A percentile compares a stretch with the other conserved stretches of the same genome.
Conservation (phyloP, 2,113 vertebrate species). For the Struthio camelus region DNA sequence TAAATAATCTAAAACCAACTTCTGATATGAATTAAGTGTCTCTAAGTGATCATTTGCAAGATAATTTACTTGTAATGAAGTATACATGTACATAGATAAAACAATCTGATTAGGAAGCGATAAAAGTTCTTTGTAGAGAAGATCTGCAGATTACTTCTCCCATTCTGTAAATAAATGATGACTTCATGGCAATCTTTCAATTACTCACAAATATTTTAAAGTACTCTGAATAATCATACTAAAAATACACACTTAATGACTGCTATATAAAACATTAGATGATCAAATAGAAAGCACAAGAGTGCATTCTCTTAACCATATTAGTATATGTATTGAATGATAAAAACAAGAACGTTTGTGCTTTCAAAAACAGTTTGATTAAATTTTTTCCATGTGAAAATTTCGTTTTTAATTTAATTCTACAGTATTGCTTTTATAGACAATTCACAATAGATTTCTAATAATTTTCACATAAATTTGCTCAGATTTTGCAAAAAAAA, state of each 20-base stretch:
- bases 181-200: background rate
- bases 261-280: slow-evolving; percentile 18
- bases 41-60: background rate
- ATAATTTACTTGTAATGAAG: background rate
- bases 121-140: background rate
- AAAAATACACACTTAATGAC: slow-evolving; percentile 9
- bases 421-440: background rate
- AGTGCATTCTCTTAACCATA: background rate
- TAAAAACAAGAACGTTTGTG: background rate
- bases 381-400: background rate
- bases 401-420: background rate
- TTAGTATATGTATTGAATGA: background rate
- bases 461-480: background rate
- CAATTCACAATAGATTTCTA: background rate
- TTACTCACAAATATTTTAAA: slow-evolving; percentile 46
- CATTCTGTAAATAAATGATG: slow-evolving; percentile 12
- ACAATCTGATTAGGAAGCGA: background rate
- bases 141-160: background rate
- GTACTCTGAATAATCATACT: background rate
- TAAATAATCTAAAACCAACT: background rate
- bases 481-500: background rate
- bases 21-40: background rate
- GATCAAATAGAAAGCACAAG: background rate
- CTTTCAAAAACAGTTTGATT: background rate
- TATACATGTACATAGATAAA: background rate